Base-by-base conservation (phyloP, 2,888 invertebrate genomes). In the Microplitis manilae region DNA sequence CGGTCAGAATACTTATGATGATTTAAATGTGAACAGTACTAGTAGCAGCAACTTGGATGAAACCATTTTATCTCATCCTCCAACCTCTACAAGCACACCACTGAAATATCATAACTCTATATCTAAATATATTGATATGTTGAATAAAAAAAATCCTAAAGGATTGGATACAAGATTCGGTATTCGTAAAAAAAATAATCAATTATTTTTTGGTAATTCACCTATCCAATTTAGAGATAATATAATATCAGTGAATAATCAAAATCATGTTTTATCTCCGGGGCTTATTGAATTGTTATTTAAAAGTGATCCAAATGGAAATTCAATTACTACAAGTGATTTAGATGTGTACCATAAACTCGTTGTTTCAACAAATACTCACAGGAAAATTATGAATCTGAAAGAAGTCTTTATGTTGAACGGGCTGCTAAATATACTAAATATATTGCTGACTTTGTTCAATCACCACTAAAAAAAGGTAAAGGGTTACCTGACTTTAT, bases 361-460 rank as follows among this genome's bases (percentile, higher is more conserved):
- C 75, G 77, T 74, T 30, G 76, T 9, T 30, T 75, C 15, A 80
- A 80, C 78, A n/a, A 82, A 80, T 74, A 82, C 81, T 0, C 68
- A 80, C 79, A 74, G 71, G 76, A 80, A 79, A 68, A 76, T 59
- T 81, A 81, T 59, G 30, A 20, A 0, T 7, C 67, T 13, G 67
- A 72, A 20, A 59, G 9, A 15, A 50, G 67, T 2, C 64, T 80
- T 17, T 17, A 17, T 17, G 17, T 17, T 1, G 17, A 17, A 0
- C 0, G 17, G 1, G 1, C 17, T 17, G 17, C 17, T 17, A 17
- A 17, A 17, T 17, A 17, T 17, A 17, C 17, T 0, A 17, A 17
- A 17, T 17, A 17, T 17, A 17, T 17, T 17, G 17, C 17, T 17
- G 17, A 17, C 17, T 17, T 17, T 17, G 17, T 17, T 17, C 17